phyloP scores from a whole-genome alignment of 2,113 vertebrate genomes.

The Argyrosomus japonicus region DNA sequence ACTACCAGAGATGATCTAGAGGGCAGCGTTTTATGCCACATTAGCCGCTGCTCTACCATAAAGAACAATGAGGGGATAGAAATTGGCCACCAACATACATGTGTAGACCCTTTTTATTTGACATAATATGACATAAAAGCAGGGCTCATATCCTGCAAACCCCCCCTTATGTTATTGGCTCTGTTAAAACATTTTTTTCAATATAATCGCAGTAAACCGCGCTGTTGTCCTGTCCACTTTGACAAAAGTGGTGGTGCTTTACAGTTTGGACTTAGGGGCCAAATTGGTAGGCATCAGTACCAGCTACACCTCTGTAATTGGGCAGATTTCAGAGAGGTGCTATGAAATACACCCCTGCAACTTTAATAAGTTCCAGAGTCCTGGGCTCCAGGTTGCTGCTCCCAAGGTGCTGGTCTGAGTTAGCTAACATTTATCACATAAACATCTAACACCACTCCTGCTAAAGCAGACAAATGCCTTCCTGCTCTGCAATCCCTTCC shows the following conservation, averaged over 20 bases:
- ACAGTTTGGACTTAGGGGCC: constrained; percentile 53
- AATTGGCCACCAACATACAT: constrained; percentile 55
- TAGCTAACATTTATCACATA: constrained; percentile 88
- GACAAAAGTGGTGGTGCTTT: constrained; percentile 48
- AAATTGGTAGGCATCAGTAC: constrained; percentile 64
- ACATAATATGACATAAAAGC: constrained; percentile 58
- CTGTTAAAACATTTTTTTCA: constrained; percentile 46
- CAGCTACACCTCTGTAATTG: constrained; percentile 83
- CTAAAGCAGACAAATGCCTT: constrained; percentile 90
- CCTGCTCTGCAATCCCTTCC: constrained; percentile 82
- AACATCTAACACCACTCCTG: constrained; percentile 83
- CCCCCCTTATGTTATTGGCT: constrained; percentile 25
- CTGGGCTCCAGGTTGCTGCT: constrained; percentile 80
- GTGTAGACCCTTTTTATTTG: constrained; percentile 64
- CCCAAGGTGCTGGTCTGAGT: constrained; percentile 85
- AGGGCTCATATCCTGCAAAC: constrained; percentile 19
- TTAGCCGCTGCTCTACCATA: constrained; percentile 69
- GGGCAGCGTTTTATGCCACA: constrained; percentile 73
- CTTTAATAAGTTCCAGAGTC: constrained; percentile 88
- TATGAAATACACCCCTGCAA: constrained; percentile 83
- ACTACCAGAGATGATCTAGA: constrained; percentile 61
- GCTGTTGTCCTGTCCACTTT: constrained; percentile 32
- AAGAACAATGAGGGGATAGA: constrained; percentile 60
- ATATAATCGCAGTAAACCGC: constrained; percentile 31
- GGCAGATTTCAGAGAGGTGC: constrained; percentile 79